Evolutionary conservation across 1,140 invertebrate genomes (phyloP).

Genomic region (Belonocnema kinseyi): DNA sequence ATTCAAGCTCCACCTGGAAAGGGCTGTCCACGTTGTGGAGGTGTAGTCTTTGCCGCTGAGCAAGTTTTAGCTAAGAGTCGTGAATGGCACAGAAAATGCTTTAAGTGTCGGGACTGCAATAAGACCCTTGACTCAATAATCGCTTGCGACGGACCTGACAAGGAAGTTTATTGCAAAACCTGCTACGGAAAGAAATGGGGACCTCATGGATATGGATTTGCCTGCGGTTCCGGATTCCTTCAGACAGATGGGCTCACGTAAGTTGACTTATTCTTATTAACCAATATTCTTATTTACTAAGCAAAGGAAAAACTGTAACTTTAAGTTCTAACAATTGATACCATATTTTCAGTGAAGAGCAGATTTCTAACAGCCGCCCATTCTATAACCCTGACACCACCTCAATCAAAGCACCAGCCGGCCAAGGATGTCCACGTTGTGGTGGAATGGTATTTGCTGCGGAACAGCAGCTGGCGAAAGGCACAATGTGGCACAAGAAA

Average conservation of each 20-base stretch:
- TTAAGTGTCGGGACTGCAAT: slow-evolving; percentile 95
- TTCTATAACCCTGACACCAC: slow-evolving; percentile 91
- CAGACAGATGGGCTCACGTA: slow-evolving; percentile 91
- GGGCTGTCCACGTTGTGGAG: slow-evolving; percentile 92
- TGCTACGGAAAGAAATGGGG: slow-evolving; percentile 96
- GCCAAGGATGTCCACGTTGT: slow-evolving; percentile 93
- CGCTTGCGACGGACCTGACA: slow-evolving; percentile 92
- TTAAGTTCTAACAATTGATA: neutral
- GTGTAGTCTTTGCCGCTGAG: slow-evolving; percentile 93
- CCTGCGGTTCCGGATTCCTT: slow-evolving; percentile 94
- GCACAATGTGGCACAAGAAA: slow-evolving; percentile 96
- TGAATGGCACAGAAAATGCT: slow-evolving; percentile 98
- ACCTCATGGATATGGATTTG: slow-evolving; percentile 96
- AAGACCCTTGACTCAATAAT: slow-evolving; percentile 95
- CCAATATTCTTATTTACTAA: slow-evolving; percentile 21
- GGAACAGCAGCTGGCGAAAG: slow-evolving; percentile 94
- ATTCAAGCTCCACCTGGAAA: slow-evolving; percentile 89
- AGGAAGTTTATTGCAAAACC: slow-evolving; percentile 94
- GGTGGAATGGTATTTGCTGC: slow-evolving; percentile 95
- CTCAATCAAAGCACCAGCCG: slow-evolving; percentile 89
- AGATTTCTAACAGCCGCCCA: slow-evolving; percentile 85
- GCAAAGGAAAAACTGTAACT: slow-evolving; percentile 23
- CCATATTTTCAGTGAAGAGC: slow-evolving; percentile 81
- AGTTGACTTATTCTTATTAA: slow-evolving; percentile 68
- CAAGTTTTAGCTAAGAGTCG: slow-evolving; percentile 90